phyloP scores from a whole-genome alignment of 2,888 invertebrate genomes.

The Caenorhabditis afra region DNA sequence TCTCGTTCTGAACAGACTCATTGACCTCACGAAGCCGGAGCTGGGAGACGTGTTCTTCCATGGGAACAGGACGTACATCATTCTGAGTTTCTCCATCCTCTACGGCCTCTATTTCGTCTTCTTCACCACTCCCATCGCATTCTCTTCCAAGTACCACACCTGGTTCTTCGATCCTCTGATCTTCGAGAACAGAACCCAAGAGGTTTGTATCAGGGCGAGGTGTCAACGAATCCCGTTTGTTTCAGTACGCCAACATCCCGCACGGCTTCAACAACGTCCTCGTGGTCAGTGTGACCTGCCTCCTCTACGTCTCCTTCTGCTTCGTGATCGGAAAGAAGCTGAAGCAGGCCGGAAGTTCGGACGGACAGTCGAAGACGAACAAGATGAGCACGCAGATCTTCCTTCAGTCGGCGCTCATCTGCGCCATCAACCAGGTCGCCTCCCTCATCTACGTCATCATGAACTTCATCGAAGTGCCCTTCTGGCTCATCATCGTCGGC shows the following conservation, averaged over 20 bases:
- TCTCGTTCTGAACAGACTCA: slow-evolving; percentile 57
- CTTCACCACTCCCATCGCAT: slow-evolving; percentile 56
- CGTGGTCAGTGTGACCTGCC: slow-evolving; percentile 30
- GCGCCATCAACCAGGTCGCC: slow-evolving; percentile 17
- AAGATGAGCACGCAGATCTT: slow-evolving; percentile 23
- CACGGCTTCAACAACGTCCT: slow-evolving; percentile 36
- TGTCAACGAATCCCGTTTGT: too few relatives aligned
- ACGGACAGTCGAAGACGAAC: background rate
- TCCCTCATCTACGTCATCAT: slow-evolving; percentile 29
- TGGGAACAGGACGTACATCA: slow-evolving; percentile 35
- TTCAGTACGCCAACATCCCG: slow-evolving; percentile 13
- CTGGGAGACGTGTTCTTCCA: slow-evolving; percentile 21
- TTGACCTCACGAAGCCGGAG: slow-evolving; percentile 45
- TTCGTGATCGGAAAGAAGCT: slow-evolving; percentile 1
- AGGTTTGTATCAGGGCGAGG: too few relatives aligned
- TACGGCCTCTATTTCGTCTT: slow-evolving; percentile 55
- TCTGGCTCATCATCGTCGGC: slow-evolving; percentile 37
- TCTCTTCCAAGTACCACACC: slow-evolving; percentile 37
- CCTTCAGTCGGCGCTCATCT: slow-evolving; percentile 35
- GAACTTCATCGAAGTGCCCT: slow-evolving; percentile 21
- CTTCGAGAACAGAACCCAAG: background rate
- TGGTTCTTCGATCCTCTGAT: slow-evolving; percentile 14
- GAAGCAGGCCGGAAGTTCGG: background rate
- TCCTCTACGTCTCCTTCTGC: slow-evolving; percentile 22
- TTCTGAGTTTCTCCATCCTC: slow-evolving; percentile 43